phyloP scores from a whole-genome alignment of 2,888 invertebrate species.

The Cantharis rufa region DNA sequence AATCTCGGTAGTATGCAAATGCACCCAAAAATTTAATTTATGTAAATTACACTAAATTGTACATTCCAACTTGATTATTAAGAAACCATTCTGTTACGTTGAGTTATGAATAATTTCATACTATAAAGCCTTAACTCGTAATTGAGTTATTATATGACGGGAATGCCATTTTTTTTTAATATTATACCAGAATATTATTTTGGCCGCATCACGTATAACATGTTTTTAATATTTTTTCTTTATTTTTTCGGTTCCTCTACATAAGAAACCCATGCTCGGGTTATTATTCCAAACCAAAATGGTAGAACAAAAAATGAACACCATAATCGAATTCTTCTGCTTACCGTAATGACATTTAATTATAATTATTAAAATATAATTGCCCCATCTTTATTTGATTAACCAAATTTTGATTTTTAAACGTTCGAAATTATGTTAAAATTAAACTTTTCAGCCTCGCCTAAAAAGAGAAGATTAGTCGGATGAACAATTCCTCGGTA shows the following conservation, averaged over 20 bases:
- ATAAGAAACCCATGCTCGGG: not conserved
- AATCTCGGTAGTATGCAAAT: not conserved
- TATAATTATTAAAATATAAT: not conserved
- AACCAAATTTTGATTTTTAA: not conserved
- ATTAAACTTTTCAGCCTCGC: not conserved
- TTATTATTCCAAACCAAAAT: not conserved
- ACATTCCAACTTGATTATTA: constrained; percentile 13
- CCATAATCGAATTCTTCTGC: not conserved
- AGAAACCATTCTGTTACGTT: not conserved
- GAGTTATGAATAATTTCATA: not conserved
- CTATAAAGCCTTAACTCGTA: not conserved
- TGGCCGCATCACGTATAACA: not conserved
- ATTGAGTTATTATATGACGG: not conserved
- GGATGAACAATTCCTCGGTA: not conserved
- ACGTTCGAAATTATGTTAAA: not conserved
- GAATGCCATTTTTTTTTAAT: not conserved
- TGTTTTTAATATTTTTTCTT: not conserved
- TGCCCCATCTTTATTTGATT: not conserved
- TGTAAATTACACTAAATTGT: constrained; percentile 18
- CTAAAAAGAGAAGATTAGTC: not conserved
- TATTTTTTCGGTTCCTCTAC: not conserved
- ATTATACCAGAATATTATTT: not conserved
- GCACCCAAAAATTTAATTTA: constrained; percentile 3
- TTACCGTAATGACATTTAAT: not conserved
- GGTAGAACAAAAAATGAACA: not conserved